phyloP scores from a whole-genome alignment of 2,113 vertebrate genomes.

The Sitta europaea region DNA sequence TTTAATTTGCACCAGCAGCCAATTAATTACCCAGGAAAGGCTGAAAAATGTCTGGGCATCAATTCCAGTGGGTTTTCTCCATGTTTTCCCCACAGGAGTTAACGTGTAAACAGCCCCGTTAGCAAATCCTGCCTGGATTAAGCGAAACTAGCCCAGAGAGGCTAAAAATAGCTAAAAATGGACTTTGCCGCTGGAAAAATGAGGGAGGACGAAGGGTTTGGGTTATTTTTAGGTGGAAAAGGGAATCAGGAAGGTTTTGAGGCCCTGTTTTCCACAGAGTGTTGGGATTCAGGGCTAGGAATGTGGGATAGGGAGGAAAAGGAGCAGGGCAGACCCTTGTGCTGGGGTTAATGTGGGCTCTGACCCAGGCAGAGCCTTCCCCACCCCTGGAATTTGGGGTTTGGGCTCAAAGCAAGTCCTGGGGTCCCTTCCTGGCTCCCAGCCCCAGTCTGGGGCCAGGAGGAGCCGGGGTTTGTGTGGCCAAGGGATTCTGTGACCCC shows the following conservation, averaged over 20 bases:
- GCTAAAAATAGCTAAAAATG: constrained; percentile 33
- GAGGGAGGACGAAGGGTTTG: background rate
- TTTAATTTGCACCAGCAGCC: background rate
- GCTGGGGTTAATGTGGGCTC: background rate
- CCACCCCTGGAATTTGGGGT: background rate
- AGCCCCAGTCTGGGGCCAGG: background rate
- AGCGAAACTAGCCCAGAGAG: background rate
- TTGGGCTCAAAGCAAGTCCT: too few relatives aligned
- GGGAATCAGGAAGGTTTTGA: background rate
- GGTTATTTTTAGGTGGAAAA: background rate
- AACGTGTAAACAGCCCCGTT: background rate
- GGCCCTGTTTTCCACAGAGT: background rate
- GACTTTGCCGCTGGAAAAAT: background rate
- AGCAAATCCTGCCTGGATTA: background rate
- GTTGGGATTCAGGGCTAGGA: background rate
- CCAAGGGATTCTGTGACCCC: background rate
- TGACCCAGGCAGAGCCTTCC: background rate
- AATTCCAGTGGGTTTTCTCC: background rate
- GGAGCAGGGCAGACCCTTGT: background rate
- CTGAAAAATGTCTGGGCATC: background rate
- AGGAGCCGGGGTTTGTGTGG: background rate
- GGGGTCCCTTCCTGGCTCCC: background rate
- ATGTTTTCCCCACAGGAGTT: background rate
- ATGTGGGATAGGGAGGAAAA: background rate
- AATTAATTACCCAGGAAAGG: background rate